Percentiles rank a stretch among this genome's conserved stretches.
Conservation (phyloP, 2,113 vertebrate genomes). For the Vimba vimba region DNA sequence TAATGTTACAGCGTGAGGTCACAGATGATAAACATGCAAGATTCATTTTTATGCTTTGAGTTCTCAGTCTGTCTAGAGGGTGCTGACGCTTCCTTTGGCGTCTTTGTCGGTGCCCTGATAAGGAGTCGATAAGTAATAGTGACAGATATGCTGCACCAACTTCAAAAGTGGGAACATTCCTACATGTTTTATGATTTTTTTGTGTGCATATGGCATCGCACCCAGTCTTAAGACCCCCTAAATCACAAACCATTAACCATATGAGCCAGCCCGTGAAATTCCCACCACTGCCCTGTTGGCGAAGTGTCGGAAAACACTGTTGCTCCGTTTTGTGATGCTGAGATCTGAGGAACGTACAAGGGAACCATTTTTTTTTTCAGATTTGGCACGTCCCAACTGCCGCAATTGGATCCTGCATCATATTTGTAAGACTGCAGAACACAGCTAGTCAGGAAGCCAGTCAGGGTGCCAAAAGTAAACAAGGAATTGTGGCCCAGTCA, state of each 20-base stretch:
- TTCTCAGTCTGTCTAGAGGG: background rate
- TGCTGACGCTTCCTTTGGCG: background rate
- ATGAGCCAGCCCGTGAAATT: background rate
- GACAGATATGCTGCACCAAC: constrained; percentile 2
- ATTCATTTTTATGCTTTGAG: background rate
- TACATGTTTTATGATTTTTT: constrained; percentile 60
- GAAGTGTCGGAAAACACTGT: background rate
- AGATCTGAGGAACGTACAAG: constrained; percentile 27
- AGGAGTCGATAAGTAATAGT: background rate
- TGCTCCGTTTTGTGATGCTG: background rate
- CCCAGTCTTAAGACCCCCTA: constrained; percentile 55
- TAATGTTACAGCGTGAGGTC: background rate
- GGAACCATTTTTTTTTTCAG: constrained; percentile 47
- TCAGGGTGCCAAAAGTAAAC: constrained; percentile 77
- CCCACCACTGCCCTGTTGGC: constrained; percentile 21
- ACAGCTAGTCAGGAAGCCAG: constrained; percentile 72
- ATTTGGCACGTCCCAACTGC: constrained; percentile 49
- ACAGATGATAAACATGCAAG: background rate
- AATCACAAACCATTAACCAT: constrained; percentile 41
- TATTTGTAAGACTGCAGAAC: constrained; percentile 46
- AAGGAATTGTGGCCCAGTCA: constrained; percentile 71
- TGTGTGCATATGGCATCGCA: constrained; percentile 3
- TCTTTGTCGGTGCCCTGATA: background rate
- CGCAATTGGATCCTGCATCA: constrained; percentile 4
- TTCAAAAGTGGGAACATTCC: constrained; percentile 40